These are phyloP conservation scores for Sturmia bella DNA, from an alignment of 2,888 invertebrate genomes.

Conservation along the genomic window DNA sequence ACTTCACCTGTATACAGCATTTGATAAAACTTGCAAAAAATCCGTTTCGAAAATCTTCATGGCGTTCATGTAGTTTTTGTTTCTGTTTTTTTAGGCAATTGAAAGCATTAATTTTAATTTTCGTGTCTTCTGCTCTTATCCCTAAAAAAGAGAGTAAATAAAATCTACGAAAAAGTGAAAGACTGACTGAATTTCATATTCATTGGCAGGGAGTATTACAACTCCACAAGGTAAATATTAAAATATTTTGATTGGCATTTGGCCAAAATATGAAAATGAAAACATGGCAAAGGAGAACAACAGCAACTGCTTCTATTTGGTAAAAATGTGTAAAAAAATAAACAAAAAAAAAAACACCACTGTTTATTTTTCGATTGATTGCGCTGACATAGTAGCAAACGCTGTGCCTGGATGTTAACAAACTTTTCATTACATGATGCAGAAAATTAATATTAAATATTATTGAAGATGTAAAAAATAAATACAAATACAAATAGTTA, in stretches of 20 bases:
- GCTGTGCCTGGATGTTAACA: conserved; percentile 8
- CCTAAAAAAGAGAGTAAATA: not conserved
- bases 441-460: conserved; percentile 39
- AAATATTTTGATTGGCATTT: conserved; percentile 63
- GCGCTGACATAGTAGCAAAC: not conserved
- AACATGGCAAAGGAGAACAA: conserved; percentile 7
- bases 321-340: not conserved
- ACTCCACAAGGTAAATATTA: conserved; percentile 57
- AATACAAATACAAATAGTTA: too few relatives aligned
- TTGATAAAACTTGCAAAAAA: too few relatives aligned
- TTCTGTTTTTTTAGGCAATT: not conserved
- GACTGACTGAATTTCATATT: not conserved
- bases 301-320: conserved; percentile 5
- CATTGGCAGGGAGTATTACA: conserved; percentile 7
- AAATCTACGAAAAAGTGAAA: not conserved
- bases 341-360: conserved; percentile 6
- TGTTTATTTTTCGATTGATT: conserved; percentile 4
- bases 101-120: not conserved
- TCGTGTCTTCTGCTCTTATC: not conserved
- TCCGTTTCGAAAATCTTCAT: too few relatives aligned
- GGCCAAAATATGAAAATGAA: conserved; percentile 48
- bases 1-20: too few relatives aligned
- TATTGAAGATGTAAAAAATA: conserved; percentile 15
- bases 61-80: too few relatives aligned
- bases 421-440: conserved; percentile 28